Conservation (phyloP, 2,888 invertebrate species). For the Hydraecia micacea region DNA sequence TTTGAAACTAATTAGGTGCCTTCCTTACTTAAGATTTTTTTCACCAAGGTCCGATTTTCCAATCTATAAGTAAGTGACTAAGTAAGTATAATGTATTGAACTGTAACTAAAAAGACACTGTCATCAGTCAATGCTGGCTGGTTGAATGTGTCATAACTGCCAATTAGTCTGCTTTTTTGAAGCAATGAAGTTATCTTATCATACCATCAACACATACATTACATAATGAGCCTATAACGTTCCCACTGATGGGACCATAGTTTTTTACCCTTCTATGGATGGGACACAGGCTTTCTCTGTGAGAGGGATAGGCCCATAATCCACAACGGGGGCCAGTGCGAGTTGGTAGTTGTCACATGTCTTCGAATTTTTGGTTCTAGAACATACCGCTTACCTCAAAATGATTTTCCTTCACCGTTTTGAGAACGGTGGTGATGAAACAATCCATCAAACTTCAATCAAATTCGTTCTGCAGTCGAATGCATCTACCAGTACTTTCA, state of each 20-base stretch:
- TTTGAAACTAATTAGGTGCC: not conserved
- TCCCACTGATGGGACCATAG: no score
- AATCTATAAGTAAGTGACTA: no score
- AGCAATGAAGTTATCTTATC: not conserved
- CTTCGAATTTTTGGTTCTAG: no score
- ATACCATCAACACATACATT: not conserved
- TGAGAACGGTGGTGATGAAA: not conserved
- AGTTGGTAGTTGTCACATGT: no score
- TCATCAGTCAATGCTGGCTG: not conserved
- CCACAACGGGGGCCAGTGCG: no score
- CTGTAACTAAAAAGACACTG: not conserved
- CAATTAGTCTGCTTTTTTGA: not conserved
- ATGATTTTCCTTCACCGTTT: not conserved
- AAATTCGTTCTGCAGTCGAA: not conserved
- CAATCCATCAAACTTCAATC: not conserved
- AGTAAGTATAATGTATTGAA: not conserved
- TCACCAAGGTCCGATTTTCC: not conserved
- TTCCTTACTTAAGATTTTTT: not conserved
- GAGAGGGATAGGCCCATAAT: no score
- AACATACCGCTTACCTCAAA: not conserved
- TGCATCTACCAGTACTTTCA: not conserved
- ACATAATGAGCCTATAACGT: no score
- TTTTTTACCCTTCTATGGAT: no score
- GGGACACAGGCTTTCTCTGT: no score
- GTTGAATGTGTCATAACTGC: not conserved